Conservation (phyloP, 2,113 vertebrate species). For the Australoheros scitulus region DNA sequence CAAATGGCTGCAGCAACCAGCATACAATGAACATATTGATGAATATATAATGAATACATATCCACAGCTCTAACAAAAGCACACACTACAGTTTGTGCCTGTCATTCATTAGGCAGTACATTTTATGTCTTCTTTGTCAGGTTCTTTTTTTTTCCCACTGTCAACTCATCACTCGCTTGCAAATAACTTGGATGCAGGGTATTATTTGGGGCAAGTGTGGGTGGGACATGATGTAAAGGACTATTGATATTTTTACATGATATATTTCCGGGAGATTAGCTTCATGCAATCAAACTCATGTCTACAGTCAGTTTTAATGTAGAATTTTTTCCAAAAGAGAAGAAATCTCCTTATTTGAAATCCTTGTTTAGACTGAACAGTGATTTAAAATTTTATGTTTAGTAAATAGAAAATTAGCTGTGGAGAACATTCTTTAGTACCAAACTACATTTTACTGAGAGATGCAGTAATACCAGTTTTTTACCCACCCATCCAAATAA, state of each 20-base stretch:
- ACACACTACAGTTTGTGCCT: not conserved
- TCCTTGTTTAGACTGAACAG: not conserved
- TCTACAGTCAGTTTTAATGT: not conserved
- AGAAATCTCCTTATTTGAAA: not conserved
- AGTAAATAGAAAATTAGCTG: not conserved
- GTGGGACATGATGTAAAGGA: not conserved
- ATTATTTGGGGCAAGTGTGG: not conserved
- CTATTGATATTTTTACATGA: not conserved
- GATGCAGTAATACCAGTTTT: too few relatives aligned
- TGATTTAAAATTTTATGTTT: too few relatives aligned
- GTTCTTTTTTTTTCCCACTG: not conserved
- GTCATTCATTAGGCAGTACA: not conserved
- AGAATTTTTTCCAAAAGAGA: not conserved
- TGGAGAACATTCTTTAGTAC: too few relatives aligned
- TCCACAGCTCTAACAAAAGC: too few relatives aligned
- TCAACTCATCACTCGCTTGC: not conserved
- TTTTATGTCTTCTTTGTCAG: not conserved
- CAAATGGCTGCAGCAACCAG: too few relatives aligned
- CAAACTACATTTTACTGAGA: too few relatives aligned
- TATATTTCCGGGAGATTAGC: not conserved
- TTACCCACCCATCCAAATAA: too few relatives aligned
- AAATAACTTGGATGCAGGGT: not conserved
- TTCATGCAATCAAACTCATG: not conserved
- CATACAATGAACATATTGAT: too few relatives aligned
- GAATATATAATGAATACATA: too few relatives aligned